Evolutionary conservation across 2,113 vertebrate genomes (phyloP).

Genomic region (Ailurus styani): DNA sequence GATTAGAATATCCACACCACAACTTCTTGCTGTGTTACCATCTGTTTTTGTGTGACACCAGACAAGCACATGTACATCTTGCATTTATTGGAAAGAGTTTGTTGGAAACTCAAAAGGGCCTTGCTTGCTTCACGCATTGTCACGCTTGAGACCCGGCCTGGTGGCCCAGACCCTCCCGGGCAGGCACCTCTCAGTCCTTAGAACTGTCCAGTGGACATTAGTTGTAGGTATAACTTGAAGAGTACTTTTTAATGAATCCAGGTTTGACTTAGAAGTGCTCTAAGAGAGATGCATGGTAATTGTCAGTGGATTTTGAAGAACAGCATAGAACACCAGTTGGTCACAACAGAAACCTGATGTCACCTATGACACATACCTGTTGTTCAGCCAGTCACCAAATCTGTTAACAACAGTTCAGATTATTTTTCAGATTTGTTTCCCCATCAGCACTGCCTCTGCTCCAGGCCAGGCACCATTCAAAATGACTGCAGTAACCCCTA

Average conservation of each 20-base stretch:
- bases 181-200: background rate
- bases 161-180: background rate
- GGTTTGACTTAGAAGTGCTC: background rate
- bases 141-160: background rate
- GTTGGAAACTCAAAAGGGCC: background rate
- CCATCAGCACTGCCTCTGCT: background rate
- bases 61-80: background rate
- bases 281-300: background rate
- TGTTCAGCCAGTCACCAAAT: background rate
- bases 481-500: rapidly evolving
- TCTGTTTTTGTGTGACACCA: background rate
- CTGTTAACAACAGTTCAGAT: background rate
- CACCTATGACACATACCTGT: background rate
- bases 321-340: background rate
- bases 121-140: background rate
- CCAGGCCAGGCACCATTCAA: background rate
- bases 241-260: background rate
- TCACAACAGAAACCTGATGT: background rate
- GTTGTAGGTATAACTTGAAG: background rate
- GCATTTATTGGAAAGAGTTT: background rate
- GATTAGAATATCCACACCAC: background rate
- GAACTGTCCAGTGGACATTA: background rate
- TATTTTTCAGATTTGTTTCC: background rate
- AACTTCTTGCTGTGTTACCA: rapidly evolving
- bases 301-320: background rate